Conservation (phyloP, 92 coral and sea anemone species). For the Palythoa grandiflora region DNA sequence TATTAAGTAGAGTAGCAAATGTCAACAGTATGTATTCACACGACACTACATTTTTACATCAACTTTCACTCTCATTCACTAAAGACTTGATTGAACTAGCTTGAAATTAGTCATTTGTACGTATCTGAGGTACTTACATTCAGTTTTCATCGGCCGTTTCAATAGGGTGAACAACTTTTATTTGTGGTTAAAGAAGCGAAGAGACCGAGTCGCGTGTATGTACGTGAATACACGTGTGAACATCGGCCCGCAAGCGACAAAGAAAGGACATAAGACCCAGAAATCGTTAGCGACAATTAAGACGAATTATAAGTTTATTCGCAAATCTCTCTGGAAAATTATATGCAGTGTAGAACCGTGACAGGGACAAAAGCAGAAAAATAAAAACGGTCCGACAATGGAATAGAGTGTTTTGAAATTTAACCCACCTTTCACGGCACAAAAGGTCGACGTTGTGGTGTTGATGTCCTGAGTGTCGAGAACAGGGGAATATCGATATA, state of each 20-base stretch:
- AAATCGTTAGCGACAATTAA: conserved; percentile 1
- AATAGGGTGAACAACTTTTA: neutral
- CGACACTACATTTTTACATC: neutral
- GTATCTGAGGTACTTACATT: neutral
- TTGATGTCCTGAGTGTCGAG: conserved; percentile 27
- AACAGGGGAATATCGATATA: conserved; percentile 74
- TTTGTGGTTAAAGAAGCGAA: neutral
- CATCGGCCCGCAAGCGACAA: neutral
- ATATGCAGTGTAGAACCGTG: neutral
- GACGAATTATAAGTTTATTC: neutral
- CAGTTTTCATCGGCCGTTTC: neutral
- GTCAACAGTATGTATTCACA: conserved; percentile 15
- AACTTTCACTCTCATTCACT: neutral
- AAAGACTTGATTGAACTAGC: neutral
- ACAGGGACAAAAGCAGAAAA: neutral
- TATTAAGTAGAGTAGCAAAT: neutral
- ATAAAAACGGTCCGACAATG: neutral
- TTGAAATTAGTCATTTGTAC: neutral
- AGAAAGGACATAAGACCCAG: neutral
- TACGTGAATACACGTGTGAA: conserved; percentile 45
- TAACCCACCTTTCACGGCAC: conserved; percentile 76
- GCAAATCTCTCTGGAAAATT: neutral
- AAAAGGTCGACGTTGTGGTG: conserved; percentile 62
- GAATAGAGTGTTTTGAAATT: conserved; percentile 56
- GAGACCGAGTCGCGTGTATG: conserved; percentile 14